Evolutionary conservation across 2,113 vertebrate genomes (phyloP).

Genomic region (Kryptolebias marmoratus): DNA sequence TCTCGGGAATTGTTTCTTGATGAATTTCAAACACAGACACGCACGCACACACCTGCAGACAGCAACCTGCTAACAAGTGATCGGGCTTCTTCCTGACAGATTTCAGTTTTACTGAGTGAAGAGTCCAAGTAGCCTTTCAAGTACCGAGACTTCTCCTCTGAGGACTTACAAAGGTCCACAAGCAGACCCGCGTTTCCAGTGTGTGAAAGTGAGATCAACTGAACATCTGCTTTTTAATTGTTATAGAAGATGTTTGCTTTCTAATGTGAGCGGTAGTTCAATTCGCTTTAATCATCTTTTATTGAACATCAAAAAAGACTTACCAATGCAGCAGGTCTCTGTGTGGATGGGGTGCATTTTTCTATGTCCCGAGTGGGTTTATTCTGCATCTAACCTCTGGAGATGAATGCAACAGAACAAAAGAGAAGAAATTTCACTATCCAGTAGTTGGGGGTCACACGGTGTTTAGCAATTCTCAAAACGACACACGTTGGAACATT

Average conservation of each 20-base stretch:
- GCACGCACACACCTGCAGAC: slow-evolving; percentile 19
- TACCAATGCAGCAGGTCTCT: no score
- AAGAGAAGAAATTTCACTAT: background rate
- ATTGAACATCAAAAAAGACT: background rate
- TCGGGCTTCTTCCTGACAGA: slow-evolving; percentile 29
- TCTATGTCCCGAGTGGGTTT: background rate
- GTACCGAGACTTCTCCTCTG: slow-evolving; percentile 23
- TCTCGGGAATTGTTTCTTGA: slow-evolving; percentile 40
- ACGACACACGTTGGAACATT: no score
- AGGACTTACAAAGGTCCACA: slow-evolving; percentile 39
- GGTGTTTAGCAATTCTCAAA: background rate
- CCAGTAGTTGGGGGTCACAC: background rate
- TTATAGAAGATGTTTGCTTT: background rate
- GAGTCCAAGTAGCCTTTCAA: slow-evolving; percentile 56
- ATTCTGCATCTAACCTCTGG: background rate
- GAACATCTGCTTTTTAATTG: background rate
- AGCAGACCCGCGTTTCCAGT: slow-evolving; percentile 24
- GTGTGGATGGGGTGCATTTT: no score
- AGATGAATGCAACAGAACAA: background rate
- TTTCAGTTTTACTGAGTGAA: slow-evolving; percentile 22
- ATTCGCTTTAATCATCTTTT: background rate
- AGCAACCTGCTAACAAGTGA: slow-evolving; percentile 41
- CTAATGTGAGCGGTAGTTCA: background rate
- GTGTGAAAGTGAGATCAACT: slow-evolving; percentile 6
- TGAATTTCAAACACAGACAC: slow-evolving; percentile 45